Percentiles rank a stretch among this genome's conserved stretches.
Conservation (phyloP, 2,888 invertebrate genomes). For the Diarsia brunnea region DNA sequence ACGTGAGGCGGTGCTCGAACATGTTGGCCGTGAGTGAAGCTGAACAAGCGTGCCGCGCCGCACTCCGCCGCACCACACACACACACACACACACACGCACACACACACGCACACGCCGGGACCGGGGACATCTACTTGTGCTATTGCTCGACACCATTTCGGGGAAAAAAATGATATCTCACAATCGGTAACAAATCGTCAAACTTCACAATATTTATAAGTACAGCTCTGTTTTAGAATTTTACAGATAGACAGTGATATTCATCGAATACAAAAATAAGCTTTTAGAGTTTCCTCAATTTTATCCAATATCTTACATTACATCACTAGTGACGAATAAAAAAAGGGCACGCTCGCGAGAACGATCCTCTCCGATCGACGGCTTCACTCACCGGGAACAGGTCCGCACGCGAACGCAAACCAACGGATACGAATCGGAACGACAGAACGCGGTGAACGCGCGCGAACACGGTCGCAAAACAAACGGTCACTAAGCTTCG, state of each 20-base stretch:
- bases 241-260: conserved; percentile 87
- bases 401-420: conserved; percentile 80
- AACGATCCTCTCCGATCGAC: conserved; percentile 83
- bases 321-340: conserved; percentile 87
- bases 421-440: conserved; percentile 78
- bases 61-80: conserved; percentile 59
- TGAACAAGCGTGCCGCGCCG: conserved; percentile 79
- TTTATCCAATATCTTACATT: conserved; percentile 88
- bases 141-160: conserved; percentile 85
- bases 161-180: conserved; percentile 88
- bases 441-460: conserved; percentile 82
- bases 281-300: conserved; percentile 89
- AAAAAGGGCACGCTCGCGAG: conserved; percentile 85
- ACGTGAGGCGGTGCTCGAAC: conserved; percentile 64
- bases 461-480: conserved; percentile 87
- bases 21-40: conserved; percentile 68
- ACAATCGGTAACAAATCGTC: conserved; percentile 78
- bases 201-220: conserved; percentile 75
- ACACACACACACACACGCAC: conserved; percentile 70
- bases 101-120: conserved; percentile 80
- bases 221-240: conserved; percentile 84
- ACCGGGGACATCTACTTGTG: conserved; percentile 71
- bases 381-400: conserved; percentile 79
- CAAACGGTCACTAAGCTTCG: conserved; percentile 88
- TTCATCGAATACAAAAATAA: conserved; percentile 90